These are phyloP conservation scores for Oncopodura yosiiana DNA, from an alignment of 1,140 invertebrate species.

Conservation along the genomic window DNA sequence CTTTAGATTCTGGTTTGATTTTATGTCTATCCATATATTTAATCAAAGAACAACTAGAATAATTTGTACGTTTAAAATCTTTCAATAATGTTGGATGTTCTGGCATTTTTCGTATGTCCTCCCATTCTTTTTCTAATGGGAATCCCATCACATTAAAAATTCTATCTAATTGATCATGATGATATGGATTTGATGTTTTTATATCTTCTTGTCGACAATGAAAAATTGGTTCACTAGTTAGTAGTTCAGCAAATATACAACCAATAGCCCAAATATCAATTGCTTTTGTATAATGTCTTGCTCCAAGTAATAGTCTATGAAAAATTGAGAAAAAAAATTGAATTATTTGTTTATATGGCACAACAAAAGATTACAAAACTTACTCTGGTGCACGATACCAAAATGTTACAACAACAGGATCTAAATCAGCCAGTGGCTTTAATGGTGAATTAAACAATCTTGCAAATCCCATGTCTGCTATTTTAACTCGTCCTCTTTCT, in stretches of 20 bases:
- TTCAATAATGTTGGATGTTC: slow-evolving; percentile 92
- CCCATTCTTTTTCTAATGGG: slow-evolving; percentile 97
- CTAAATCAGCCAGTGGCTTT: slow-evolving; percentile 93
- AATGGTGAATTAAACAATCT: slow-evolving; percentile 95
- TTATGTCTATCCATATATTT: slow-evolving; percentile 99
- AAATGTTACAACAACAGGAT: slow-evolving; percentile 99
- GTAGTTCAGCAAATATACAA: slow-evolving; percentile 95
- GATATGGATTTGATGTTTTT: slow-evolving; percentile 99
- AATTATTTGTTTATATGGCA: too few species aligned
- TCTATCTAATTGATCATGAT: slow-evolving; percentile 97
- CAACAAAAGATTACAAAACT: slow-evolving; percentile 5
- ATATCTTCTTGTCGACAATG: slow-evolving; percentile 99
- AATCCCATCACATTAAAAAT: slow-evolving; percentile 99
- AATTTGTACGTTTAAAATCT: slow-evolving; percentile 94
- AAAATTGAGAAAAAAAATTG: too few species aligned
- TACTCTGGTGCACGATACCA: slow-evolving; percentile 87
- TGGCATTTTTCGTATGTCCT: slow-evolving; percentile 99
- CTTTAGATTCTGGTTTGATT: slow-evolving; percentile 92
- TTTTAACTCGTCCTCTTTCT: slow-evolving; percentile 94
- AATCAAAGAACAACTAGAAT: slow-evolving; percentile 84
- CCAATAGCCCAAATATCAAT: slow-evolving; percentile 99
- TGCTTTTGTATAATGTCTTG: slow-evolving; percentile 96
- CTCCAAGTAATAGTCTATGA: slow-evolving; percentile 80
- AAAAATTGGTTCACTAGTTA: slow-evolving; percentile 94
- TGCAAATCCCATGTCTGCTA: slow-evolving; percentile 99